Evolutionary conservation across 2,888 invertebrate species (phyloP).

Genomic region (Operophtera brumata): DNA sequence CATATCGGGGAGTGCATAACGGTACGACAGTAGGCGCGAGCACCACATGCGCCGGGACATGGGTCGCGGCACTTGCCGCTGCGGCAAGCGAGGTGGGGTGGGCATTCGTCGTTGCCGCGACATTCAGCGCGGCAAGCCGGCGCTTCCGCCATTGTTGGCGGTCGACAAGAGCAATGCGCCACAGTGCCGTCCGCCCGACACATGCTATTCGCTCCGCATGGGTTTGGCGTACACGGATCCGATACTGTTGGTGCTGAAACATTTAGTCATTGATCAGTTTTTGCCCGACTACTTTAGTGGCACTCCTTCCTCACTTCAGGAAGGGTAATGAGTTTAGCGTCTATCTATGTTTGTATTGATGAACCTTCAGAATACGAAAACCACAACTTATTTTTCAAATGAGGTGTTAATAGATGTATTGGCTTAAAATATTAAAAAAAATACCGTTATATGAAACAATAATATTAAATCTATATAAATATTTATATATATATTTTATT

Average conservation of each 20-base stretch:
- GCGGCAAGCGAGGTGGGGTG: slow-evolving; percentile 83
- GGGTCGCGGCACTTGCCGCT: slow-evolving; percentile 85
- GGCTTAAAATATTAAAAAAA: no score
- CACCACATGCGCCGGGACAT: slow-evolving; percentile 89
- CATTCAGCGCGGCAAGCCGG: slow-evolving; percentile 90
- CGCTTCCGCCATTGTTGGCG: slow-evolving; percentile 85
- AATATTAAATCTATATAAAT: no score
- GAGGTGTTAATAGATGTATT: no score
- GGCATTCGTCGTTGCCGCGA: slow-evolving; percentile 84
- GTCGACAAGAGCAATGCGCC: slow-evolving; percentile 85
- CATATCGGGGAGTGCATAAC: slow-evolving; percentile 89
- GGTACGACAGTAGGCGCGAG: slow-evolving; percentile 86
- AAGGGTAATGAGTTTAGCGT: no score
- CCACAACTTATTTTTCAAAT: no score
- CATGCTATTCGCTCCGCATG: slow-evolving; percentile 86
- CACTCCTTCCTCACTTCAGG: no score
- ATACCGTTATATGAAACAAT: no score
- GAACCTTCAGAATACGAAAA: no score
- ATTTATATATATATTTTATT: no score
- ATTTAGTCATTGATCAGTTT: background rate
- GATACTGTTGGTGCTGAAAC: slow-evolving; percentile 51
- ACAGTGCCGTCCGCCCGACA: slow-evolving; percentile 84
- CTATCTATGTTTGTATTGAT: no score
- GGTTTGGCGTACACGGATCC: slow-evolving; percentile 84
- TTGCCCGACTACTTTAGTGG: background rate